phyloP scores from a whole-genome alignment of 2,113 vertebrate species.

The Ginglymostoma cirratum region DNA sequence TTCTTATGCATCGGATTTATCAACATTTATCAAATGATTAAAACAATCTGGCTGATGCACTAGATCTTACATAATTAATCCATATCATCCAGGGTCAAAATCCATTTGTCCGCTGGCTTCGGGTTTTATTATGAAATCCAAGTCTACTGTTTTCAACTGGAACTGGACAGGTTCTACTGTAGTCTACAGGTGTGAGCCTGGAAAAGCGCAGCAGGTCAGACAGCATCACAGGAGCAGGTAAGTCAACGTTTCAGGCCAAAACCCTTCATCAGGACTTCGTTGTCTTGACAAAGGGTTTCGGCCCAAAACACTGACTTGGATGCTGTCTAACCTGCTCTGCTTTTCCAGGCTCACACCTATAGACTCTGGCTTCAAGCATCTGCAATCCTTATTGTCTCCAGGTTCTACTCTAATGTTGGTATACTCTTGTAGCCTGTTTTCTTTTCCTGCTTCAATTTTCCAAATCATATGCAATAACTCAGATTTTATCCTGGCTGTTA shows the following conservation, averaged over 20 bases:
- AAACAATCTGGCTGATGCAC: not conserved
- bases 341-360: no score
- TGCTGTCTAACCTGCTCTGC: no score
- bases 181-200: not conserved
- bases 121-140: not conserved
- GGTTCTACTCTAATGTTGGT: not conserved
- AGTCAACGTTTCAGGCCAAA: no score
- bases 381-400: no score
- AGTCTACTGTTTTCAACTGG: not conserved
- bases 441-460: not conserved
- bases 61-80: not conserved
- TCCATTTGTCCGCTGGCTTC: not conserved
- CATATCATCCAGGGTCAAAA: not conserved
- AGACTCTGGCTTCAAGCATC: no score
- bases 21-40: not conserved
- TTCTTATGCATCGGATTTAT: not conserved
- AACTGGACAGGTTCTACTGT: not conserved
- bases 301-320: no score
- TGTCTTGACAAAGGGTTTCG: no score
- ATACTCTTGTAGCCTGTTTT: not conserved
- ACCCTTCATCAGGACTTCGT: no score
- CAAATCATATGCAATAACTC: not conserved
- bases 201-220: no score
- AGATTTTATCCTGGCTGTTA: not conserved
- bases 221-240: no score